Evolutionary conservation across 2,797 vertebrate genomes (phyloP).

Genomic region (Coregonus suidteri): DNA sequence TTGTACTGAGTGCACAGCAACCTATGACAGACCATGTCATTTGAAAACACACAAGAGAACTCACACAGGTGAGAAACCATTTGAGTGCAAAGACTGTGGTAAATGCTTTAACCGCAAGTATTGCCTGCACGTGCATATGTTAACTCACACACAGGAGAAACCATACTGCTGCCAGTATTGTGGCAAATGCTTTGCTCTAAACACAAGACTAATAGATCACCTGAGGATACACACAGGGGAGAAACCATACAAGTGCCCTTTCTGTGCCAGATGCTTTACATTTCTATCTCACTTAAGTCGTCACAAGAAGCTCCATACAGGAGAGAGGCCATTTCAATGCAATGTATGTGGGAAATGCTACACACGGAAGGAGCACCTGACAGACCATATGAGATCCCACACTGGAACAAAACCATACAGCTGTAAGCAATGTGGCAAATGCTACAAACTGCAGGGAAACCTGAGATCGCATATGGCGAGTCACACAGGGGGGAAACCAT

Average conservation of each 20-base stretch:
- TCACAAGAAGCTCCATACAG: conserved; percentile 26
- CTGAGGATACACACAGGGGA: conserved; percentile 24
- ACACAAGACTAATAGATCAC: conserved; percentile 23
- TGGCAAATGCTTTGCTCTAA: conserved; percentile 25
- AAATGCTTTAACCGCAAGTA: conserved; percentile 23
- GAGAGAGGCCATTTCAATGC: conserved; percentile 28
- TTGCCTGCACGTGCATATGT: conserved; percentile 17
- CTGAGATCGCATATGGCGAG: conserved; percentile 25
- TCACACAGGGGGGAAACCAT: conserved; percentile 11
- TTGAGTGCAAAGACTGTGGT: conserved; percentile 23
- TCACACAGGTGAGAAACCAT: conserved; percentile 22
- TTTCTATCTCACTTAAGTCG: conserved; percentile 27
- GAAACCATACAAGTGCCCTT: conserved; percentile 15
- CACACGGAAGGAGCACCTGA: conserved; percentile 36
- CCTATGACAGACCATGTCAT: conserved; percentile 11
- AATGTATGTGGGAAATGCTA: conserved; percentile 33
- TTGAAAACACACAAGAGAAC: conserved; percentile 12
- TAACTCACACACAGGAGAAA: conserved; percentile 18
- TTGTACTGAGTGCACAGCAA: conserved; percentile 7
- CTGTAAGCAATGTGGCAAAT: conserved; percentile 28
- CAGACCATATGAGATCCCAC: conserved; percentile 34
- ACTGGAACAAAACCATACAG: conserved; percentile 33
- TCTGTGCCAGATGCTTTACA: conserved; percentile 23
- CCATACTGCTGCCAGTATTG: conserved; percentile 31
- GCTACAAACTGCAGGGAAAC: conserved; percentile 15